Base-by-base conservation (phyloP, 1,140 invertebrate genomes). In the Bombyx mandarina region DNA sequence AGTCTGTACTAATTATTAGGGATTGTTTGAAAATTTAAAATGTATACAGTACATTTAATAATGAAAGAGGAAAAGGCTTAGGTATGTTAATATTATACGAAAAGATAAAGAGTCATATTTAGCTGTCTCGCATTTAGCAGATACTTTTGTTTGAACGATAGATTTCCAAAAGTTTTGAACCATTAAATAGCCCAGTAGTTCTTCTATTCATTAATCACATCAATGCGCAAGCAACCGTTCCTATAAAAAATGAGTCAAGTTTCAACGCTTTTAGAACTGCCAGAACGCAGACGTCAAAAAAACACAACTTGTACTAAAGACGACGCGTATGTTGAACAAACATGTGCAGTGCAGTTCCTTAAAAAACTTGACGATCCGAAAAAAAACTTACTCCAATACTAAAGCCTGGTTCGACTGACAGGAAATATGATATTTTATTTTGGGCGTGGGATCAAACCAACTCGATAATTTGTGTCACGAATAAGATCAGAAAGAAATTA, bases 341-440 rank as follows among this genome's bases (percentile, higher is more conserved):
- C 83, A 86, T 86, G 83, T 86, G 83, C 50, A 73, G 71, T 75
- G 69, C 69, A 80, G 77, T 78, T 80, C 75, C 71, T 79, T 81
- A 83, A 86, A 85, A 83, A 84, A 83, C 72, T 50, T 54, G 60
- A 67, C 61, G 71, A 61, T 60, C 68, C 77, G 73, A 79, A 86
- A 76, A 18, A 80, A 82, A 82, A 78, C 83, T 77, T 75, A 79
- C 76, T 82, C 73, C 52, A 83, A 79, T 67, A 58, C 75, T 78
- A 76, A 84, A 79, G 78, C 79, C 77, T 66, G 75, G 63, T 56
- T 66, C 75, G 70, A 54, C 74, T 79, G 76, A 85, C 83, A 85
- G 83, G 83, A 86, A 86, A 86, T 84, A 84, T 86, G 81, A 86
- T 86, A 86, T 83, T 86, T 86, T 85, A 84, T 86, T 83, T 86